Conservation (phyloP, 1,140 invertebrate species). For the Tetramorium parvispinum region DNA sequence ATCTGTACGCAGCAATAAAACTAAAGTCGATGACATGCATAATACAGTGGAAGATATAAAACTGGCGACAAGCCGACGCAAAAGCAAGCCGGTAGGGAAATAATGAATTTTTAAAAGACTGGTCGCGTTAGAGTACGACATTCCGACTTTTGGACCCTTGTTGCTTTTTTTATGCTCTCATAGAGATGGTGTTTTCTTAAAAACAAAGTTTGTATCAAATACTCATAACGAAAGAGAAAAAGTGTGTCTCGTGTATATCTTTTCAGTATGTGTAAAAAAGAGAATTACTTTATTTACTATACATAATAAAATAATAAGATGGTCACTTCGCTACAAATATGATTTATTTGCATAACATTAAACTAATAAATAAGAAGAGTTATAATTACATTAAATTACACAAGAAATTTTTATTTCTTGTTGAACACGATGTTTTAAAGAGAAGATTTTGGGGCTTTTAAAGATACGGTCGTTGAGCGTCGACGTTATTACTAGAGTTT, state of each 20-base stretch:
- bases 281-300: background rate
- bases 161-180: background rate
- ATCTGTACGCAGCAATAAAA: slow-evolving; percentile 46
- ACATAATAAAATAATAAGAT: too few relatives aligned
- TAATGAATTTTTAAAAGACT: slow-evolving; percentile 64
- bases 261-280: background rate
- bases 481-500: slow-evolving; percentile 55
- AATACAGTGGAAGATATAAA: slow-evolving; percentile 65
- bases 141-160: slow-evolving; percentile 44
- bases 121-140: background rate
- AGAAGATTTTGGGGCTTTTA: slow-evolving; percentile 40
- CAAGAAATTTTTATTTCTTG: slow-evolving; percentile 45
- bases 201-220: slow-evolving; percentile 7
- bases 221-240: background rate
- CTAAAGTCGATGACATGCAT: slow-evolving; percentile 63
- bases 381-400: slow-evolving; percentile 3
- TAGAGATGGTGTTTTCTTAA: background rate
- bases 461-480: slow-evolving; percentile 36
- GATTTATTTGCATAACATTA: background rate
- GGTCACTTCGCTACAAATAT: background rate
- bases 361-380: background rate
- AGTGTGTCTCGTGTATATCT: background rate
- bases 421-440: slow-evolving; percentile 13
- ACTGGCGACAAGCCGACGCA: slow-evolving; percentile 57
- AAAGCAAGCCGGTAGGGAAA: slow-evolving; percentile 22